A percentile compares a stretch with the other conserved stretches of the same genome.
phyloP scores from a whole-genome alignment of 2,888 invertebrate species.

The Dascillus cervinus region DNA sequence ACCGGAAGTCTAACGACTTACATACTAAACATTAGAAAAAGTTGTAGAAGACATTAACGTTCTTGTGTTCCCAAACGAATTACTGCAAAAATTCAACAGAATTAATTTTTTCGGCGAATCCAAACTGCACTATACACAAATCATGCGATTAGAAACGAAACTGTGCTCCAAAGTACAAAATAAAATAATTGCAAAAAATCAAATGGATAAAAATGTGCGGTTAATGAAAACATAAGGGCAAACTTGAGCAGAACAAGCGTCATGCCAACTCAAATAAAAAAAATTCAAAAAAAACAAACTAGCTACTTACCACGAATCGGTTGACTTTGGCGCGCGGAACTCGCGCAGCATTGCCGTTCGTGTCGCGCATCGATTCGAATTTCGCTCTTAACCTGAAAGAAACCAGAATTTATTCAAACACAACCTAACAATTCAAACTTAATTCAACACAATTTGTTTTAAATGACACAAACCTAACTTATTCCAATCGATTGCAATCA shows the following conservation, averaged over 20 bases:
- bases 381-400: slow-evolving; percentile 66
- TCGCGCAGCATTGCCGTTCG: slow-evolving; percentile 43
- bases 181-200: not conserved
- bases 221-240: not conserved
- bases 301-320: slow-evolving; percentile 79
- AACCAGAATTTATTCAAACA: slow-evolving; percentile 5
- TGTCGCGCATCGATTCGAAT: slow-evolving; percentile 77
- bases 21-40: too few relatives aligned
- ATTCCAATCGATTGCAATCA: too few relatives aligned
- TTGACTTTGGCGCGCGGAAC: slow-evolving; percentile 68
- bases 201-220: not conserved
- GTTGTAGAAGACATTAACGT: too few relatives aligned
- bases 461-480: too few relatives aligned
- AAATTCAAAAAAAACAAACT: slow-evolving; percentile 1
- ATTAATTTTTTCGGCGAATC: too few relatives aligned
- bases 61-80: too few relatives aligned
- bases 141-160: not conserved
- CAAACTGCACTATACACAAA: slow-evolving; percentile 7
- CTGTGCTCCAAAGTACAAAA: not conserved
- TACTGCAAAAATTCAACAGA: too few relatives aligned
- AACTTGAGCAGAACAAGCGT: not conserved
- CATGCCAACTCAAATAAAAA: not conserved
- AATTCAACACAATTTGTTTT: too few relatives aligned
- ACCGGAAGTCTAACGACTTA: too few relatives aligned
- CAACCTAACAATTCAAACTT: slow-evolving; percentile 1